phyloP scores from a whole-genome alignment of 2,888 invertebrate genomes.

The Selenia dentaria region DNA sequence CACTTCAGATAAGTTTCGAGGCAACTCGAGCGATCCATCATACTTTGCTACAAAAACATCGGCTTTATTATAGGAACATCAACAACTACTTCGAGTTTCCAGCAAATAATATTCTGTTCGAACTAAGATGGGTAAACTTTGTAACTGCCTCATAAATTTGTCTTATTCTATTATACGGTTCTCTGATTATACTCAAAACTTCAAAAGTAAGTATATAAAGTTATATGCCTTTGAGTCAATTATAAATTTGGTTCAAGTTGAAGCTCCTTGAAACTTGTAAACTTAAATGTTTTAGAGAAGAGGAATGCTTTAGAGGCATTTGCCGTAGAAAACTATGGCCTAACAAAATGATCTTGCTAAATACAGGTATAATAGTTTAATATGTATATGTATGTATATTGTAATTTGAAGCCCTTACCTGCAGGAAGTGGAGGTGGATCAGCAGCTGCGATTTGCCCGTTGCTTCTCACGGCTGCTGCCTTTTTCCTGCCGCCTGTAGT shows the following conservation, averaged over 20 bases:
- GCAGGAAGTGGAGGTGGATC: constrained; percentile 64
- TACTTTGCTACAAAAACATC: constrained; percentile 40
- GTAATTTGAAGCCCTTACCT: constrained; percentile 47
- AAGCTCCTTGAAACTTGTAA: constrained; percentile 5
- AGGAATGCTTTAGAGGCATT: neutral
- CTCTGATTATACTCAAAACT: constrained; percentile 21
- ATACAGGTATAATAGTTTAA: no score
- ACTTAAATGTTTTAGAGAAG: neutral
- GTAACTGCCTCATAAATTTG: constrained; percentile 40
- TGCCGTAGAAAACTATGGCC: neutral
- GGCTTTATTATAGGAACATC: constrained; percentile 32
- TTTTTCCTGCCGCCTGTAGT: constrained; percentile 75
- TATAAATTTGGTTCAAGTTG: constrained; percentile 23
- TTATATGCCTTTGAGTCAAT: constrained; percentile 29
- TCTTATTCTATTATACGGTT: constrained; percentile 23
- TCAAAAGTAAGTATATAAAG: constrained; percentile 18
- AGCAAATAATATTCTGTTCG: constrained; percentile 35
- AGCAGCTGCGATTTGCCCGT: constrained; percentile 67
- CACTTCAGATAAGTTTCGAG: constrained; percentile 20
- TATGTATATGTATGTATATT: no score
- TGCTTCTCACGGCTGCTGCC: constrained; percentile 63
- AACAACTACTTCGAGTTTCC: constrained; percentile 28
- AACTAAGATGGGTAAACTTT: constrained; percentile 39
- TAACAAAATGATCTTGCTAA: no score
- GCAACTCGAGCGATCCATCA: constrained; percentile 38